These are phyloP conservation scores for Brienomyrus longianalis DNA, from an alignment of 2,113 vertebrate genomes.

Conservation along the genomic window DNA sequence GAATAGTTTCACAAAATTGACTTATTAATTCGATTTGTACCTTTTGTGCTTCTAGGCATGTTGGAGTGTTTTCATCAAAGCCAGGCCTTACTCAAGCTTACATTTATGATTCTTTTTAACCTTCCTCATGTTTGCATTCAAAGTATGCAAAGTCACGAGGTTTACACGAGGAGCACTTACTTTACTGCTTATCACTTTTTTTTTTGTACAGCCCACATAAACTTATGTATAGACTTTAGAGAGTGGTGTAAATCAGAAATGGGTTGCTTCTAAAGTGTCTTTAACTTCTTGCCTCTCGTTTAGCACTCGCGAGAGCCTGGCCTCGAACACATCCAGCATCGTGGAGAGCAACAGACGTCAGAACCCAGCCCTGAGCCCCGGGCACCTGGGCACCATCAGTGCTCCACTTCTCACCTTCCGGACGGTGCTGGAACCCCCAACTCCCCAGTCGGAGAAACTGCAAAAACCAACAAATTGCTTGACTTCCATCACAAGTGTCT, in stretches of 20 bases:
- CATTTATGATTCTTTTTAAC: background rate
- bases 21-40: background rate
- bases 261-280: conserved; percentile 38
- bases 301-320: conserved; percentile 97
- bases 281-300: conserved; percentile 20
- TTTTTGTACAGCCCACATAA: background rate
- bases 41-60: background rate
- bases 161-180: background rate
- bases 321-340: conserved; percentile 97
- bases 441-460: conserved; percentile 86
- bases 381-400: conserved; percentile 76
- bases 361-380: conserved; percentile 89
- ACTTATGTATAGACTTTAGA: background rate
- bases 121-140: background rate
- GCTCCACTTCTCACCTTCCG: conserved; percentile 85
- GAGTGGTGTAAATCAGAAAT: background rate
- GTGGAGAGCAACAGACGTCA: conserved; percentile 97
- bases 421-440: conserved; percentile 74
- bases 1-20: background rate
- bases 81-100: background rate
- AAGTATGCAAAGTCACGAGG: background rate
- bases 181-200: background rate
- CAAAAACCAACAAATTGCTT: conserved; percentile 96
- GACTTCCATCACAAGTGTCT: conserved; percentile 99
- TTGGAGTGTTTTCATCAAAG: background rate